A percentile compares a stretch with the other conserved stretches of the same genome.
These are phyloP conservation scores for Scelioninae gen. 1 DNA, from an alignment of 2,888 invertebrate species.

Conservation along the genomic window DNA sequence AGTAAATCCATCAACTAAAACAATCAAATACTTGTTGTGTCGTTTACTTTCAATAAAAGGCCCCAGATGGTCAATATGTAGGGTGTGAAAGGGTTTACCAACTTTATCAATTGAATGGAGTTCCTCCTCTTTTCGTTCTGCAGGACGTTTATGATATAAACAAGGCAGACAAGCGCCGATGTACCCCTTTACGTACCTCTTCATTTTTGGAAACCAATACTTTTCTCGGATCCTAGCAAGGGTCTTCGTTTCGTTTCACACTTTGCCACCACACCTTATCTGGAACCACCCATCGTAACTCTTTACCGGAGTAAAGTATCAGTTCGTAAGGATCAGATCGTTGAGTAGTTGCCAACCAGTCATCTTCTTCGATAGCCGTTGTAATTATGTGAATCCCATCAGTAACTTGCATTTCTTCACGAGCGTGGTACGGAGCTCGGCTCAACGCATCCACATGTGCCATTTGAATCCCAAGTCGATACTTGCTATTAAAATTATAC, in stretches of 20 bases:
- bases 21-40: constrained; percentile 13
- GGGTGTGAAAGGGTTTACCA: constrained; percentile 29
- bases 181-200: constrained; percentile 79
- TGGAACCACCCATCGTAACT: constrained; percentile 76
- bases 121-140: not conserved
- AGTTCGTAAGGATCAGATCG: too few species aligned
- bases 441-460: too few species aligned
- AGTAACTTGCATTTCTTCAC: too few species aligned
- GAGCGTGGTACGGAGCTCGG: too few species aligned
- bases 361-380: too few species aligned
- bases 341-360: too few species aligned
- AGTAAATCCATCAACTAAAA: too few species aligned
- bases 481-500: too few species aligned
- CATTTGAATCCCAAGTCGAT: too few species aligned
- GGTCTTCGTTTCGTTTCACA: constrained; percentile 77
- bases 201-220: constrained; percentile 83
- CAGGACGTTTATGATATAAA: constrained; percentile 75
- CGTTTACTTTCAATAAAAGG: constrained; percentile 15
- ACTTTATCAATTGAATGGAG: constrained; percentile 36
- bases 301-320: not conserved
- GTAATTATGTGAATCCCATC: too few species aligned
- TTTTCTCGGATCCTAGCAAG: constrained; percentile 71
- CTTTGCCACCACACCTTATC: constrained; percentile 73
- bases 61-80: constrained; percentile 45
- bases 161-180: constrained; percentile 81